Evolutionary conservation across 2,797 vertebrate species (phyloP).

Genomic region (Gallinago nigripennis): DNA sequence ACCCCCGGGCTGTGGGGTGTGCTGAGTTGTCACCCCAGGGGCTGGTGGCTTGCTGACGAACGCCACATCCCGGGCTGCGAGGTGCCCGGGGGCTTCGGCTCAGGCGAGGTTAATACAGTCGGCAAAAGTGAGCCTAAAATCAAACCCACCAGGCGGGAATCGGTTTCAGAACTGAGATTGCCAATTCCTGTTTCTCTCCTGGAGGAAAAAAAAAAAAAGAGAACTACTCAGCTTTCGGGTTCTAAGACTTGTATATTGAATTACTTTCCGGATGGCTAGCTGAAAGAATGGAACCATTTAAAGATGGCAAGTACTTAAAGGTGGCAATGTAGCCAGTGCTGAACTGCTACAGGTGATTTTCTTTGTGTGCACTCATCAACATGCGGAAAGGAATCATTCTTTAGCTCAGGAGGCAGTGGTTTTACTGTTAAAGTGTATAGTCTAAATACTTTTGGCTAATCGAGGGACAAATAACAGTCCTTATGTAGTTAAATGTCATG

Average conservation of each 20-base stretch:
- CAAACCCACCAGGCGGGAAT: neutral
- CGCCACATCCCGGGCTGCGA: fast-evolving
- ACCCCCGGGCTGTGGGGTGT: neutral
- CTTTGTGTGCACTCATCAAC: neutral
- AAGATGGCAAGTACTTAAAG: neutral
- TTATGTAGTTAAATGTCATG: neutral
- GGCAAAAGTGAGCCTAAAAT: neutral
- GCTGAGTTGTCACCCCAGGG: neutral
- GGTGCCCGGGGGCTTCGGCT: neutral
- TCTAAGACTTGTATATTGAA: neutral
- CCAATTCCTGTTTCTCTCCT: neutral
- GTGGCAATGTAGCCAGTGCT: neutral
- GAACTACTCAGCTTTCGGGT: neutral
- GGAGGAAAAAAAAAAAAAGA: neutral
- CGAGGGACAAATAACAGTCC: neutral
- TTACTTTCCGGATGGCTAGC: neutral
- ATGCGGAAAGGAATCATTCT: neutral
- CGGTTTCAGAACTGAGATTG: neutral
- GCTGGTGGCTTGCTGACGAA: neutral
- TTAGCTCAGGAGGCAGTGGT: neutral
- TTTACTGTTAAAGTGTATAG: neutral
- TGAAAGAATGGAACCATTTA: neutral
- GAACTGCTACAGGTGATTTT: neutral
- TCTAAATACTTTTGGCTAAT: neutral
- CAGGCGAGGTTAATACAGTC: neutral